Conservation (phyloP, 2,797 vertebrate species). For the Phylloscopus collybita region DNA sequence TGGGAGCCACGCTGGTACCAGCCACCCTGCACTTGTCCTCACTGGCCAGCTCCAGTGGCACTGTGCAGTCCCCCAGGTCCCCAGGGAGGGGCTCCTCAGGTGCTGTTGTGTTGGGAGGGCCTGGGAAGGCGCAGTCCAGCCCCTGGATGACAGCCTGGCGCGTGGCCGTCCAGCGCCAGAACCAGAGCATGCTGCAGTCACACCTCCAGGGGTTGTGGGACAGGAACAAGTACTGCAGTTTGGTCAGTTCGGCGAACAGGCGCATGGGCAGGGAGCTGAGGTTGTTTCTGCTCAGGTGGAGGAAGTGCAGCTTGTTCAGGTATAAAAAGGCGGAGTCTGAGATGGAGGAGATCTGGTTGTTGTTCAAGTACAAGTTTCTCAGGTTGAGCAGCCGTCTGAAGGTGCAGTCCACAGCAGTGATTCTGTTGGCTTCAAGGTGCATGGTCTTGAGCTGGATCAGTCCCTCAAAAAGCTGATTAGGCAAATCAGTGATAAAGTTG, state of each 20-base stretch:
- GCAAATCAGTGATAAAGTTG: conserved; percentile 69
- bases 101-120: not conserved
- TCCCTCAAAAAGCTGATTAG: conserved; percentile 72
- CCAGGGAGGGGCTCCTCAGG: accelerated
- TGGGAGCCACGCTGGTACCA: not conserved
- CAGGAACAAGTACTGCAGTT: conserved; percentile 49
- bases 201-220: conserved; percentile 68
- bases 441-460: conserved; percentile 67
- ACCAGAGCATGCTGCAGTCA: conserved; percentile 54
- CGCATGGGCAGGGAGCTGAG: conserved; percentile 34
- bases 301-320: conserved; percentile 59
- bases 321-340: conserved; percentile 43
- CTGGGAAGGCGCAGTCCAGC: conserved; percentile 15
- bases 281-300: conserved; percentile 70
- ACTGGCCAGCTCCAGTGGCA: not conserved
- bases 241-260: not conserved
- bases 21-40: conserved; percentile 37
- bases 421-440: conserved; percentile 72
- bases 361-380: conserved; percentile 72
- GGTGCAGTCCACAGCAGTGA: conserved; percentile 54
- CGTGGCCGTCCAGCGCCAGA: not conserved
- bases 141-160: not conserved
- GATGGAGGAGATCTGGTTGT: conserved; percentile 58
- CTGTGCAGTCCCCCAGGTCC: not conserved
- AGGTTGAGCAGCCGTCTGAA: conserved; percentile 53